phyloP scores from a whole-genome alignment of 2,888 invertebrate species.

The Dryadula phaetusa region DNA sequence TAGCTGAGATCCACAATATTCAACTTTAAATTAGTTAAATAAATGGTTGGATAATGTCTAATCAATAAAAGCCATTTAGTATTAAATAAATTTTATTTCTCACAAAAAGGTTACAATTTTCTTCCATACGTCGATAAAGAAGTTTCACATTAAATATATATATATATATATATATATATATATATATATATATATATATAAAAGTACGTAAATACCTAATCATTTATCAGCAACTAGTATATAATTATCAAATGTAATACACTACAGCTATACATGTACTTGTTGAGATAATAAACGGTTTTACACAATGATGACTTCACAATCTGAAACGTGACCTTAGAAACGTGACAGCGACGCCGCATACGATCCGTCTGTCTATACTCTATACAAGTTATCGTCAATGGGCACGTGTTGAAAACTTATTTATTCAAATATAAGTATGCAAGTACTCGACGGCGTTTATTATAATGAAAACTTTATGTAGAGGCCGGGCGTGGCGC shows the following conservation, averaged over 20 bases:
- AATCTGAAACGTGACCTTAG: constrained; percentile 42
- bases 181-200: neutral
- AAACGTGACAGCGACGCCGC: constrained; percentile 38
- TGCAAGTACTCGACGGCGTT: neutral
- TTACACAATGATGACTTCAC: constrained; percentile 41
- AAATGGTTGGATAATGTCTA: too few relatives aligned
- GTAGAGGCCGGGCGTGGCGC: too few relatives aligned
- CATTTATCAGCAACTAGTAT: neutral
- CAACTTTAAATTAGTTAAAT: too few relatives aligned
- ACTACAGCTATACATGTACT: constrained; percentile 6
- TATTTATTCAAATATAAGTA: neutral
- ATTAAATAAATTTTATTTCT: too few relatives aligned
- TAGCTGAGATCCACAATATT: too few relatives aligned
- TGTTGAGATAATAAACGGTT: constrained; percentile 34
- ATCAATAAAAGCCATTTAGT: too few relatives aligned
- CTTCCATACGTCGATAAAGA: too few relatives aligned
- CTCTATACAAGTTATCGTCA: constrained; percentile 24
- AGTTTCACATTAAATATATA: too few relatives aligned
- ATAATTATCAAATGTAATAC: constrained; percentile 17
- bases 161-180: too few relatives aligned
- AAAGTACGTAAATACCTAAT: neutral
- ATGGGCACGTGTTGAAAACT: constrained; percentile 29
- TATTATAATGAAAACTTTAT: constrained; percentile 10
- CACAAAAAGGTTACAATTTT: too few relatives aligned
- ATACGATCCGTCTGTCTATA: constrained; percentile 3